These are phyloP conservation scores for Calameuta pallipes DNA, from an alignment of 2,888 invertebrate genomes.

Conservation along the genomic window DNA sequence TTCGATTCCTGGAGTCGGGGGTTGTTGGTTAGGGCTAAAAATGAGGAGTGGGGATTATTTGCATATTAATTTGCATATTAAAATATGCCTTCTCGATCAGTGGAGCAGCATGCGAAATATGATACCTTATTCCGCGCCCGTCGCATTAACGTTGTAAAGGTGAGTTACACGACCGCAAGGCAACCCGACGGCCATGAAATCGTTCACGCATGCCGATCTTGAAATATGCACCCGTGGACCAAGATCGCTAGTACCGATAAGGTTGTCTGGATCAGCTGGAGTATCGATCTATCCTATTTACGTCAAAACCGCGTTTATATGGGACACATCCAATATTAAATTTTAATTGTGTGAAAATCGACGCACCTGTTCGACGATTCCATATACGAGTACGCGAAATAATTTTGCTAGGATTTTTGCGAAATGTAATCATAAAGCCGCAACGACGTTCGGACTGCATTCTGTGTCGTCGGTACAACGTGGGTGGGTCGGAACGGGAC, in stretches of 20 bases:
- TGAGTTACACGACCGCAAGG: constrained; percentile 64
- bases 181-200: constrained; percentile 64
- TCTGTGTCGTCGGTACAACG: too few species aligned
- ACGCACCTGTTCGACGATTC: too few species aligned
- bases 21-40: not conserved
- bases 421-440: too few species aligned
- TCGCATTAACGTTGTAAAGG: constrained; percentile 62
- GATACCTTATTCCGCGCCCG: constrained; percentile 52
- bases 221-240: constrained; percentile 63
- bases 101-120: constrained; percentile 53
- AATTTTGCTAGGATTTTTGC: too few species aligned
- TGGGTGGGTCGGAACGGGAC: too few species aligned
- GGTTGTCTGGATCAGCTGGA: constrained; percentile 38
- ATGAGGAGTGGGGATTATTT: constrained; percentile 39
- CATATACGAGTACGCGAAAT: too few species aligned
- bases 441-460: too few species aligned
- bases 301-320: too few species aligned
- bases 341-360: too few species aligned
- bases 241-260: constrained; percentile 53
- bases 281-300: not conserved
- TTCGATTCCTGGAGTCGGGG: too few species aligned
- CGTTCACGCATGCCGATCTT: constrained; percentile 65
- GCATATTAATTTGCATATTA: constrained; percentile 65
- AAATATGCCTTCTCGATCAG: constrained; percentile 57
- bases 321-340: too few species aligned